These are phyloP conservation scores for Pyrocoelia pectoralis DNA, from an alignment of 2,888 invertebrate genomes.

Conservation along the genomic window DNA sequence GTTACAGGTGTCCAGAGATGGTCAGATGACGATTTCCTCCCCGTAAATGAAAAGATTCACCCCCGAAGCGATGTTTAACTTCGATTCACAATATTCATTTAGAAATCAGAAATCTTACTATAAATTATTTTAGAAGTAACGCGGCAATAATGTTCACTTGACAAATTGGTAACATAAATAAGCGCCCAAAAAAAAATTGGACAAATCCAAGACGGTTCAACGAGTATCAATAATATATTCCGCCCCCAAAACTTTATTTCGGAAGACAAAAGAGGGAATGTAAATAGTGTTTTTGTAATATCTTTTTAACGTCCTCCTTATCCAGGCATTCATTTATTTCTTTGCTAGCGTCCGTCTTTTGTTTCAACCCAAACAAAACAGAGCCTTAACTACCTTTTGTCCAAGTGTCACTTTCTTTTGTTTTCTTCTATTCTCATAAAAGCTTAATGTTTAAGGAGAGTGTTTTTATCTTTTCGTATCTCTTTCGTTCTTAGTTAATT, in stretches of 20 bases:
- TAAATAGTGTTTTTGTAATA: conserved; percentile 62
- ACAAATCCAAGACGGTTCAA: conserved; percentile 9
- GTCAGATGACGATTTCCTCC: no score
- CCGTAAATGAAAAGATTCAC: no score
- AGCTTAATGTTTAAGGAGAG: conserved; percentile 53
- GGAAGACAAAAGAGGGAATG: conserved; percentile 58
- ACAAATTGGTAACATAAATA: no score
- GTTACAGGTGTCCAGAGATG: no score
- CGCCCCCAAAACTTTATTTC: conserved; percentile 48
- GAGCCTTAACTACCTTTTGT: conserved; percentile 62
- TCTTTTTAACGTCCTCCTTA: conserved; percentile 60
- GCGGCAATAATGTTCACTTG: no score
- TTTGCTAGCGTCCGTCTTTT: conserved; percentile 59
- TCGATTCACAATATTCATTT: no score
- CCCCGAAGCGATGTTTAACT: no score
- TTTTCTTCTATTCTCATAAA: conserved; percentile 55
- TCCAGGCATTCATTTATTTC: conserved; percentile 60
- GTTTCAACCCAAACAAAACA: conserved; percentile 58
- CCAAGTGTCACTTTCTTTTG: conserved; percentile 61
- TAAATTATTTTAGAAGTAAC: no score
- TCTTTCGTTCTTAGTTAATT: conserved; percentile 21
- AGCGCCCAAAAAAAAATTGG: conserved; percentile 33
- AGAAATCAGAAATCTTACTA: no score
- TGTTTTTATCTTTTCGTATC: conserved; percentile 50
- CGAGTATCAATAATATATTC: conserved; percentile 40